Percentiles rank a stretch among this genome's conserved stretches.
Conservation (phyloP, 2,797 vertebrate genomes). For the Buphagus erythrorhynchus region DNA sequence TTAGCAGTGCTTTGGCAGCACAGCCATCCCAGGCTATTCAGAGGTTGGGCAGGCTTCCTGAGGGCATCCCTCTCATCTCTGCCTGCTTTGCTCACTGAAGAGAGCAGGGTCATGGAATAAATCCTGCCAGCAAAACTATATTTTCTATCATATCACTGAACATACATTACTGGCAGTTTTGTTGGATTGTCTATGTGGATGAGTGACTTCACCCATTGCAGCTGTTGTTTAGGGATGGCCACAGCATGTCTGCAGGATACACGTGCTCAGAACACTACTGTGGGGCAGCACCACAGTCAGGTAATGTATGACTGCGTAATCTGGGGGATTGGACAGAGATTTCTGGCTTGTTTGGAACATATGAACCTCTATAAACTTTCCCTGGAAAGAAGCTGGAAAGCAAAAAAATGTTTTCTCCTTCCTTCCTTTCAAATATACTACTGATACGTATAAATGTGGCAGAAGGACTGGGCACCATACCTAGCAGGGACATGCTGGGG, state of each 20-base stretch:
- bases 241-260: neutral
- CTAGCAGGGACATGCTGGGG: neutral
- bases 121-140: neutral
- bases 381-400: neutral
- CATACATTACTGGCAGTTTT: accelerated
- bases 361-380: neutral
- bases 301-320: accelerated
- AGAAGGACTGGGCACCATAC: neutral
- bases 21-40: neutral
- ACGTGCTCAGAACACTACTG: accelerated
- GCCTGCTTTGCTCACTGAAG: neutral
- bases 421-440: neutral
- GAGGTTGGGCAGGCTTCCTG: neutral
- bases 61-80: neutral
- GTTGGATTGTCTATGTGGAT: neutral
- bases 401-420: neutral
- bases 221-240: neutral
- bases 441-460: neutral
- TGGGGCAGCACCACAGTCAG: neutral
- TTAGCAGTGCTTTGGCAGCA: neutral
- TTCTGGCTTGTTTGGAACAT: neutral
- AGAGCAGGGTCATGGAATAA: neutral
- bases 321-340: neutral
- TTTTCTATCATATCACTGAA: neutral
- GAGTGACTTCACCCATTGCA: neutral